Conservation (phyloP, 2,888 invertebrate genomes). For the Ecliptopera silaceata region DNA sequence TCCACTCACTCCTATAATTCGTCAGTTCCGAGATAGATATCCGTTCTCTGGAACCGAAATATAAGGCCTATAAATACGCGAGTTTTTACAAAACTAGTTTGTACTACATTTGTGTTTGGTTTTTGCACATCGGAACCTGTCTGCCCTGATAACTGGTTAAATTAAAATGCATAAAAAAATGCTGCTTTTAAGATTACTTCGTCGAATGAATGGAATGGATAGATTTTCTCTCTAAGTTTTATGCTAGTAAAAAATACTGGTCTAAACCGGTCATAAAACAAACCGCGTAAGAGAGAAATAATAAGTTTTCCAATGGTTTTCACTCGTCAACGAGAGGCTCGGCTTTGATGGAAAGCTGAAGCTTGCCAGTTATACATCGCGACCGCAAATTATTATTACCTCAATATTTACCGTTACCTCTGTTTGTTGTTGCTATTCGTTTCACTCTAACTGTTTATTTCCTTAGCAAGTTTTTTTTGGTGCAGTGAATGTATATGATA, state of each 20-base stretch:
- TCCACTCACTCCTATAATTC: too few relatives aligned
- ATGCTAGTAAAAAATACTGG: too few relatives aligned
- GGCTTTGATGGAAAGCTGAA: constrained; percentile 23
- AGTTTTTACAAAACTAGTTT: constrained; percentile 18
- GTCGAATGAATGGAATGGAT: not conserved
- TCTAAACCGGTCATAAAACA: too few relatives aligned
- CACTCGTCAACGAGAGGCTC: constrained; percentile 11
- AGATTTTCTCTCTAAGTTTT: too few relatives aligned
- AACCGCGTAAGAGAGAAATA: constrained; percentile 1
- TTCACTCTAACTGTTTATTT: not conserved
- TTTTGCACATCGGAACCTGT: constrained; percentile 27
- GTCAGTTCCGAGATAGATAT: too few relatives aligned
- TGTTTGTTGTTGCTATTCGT: constrained; percentile 4
- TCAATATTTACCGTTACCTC: constrained; percentile 8
- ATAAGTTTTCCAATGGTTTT: constrained; percentile 23
- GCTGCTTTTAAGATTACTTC: not conserved
- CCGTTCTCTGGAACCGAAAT: constrained; percentile 8
- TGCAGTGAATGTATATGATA: not conserved
- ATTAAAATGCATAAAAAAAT: constrained; percentile 8
- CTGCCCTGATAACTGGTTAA: constrained; percentile 12
- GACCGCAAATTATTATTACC: constrained; percentile 6
- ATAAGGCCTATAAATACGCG: constrained; percentile 18
- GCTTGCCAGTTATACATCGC: not conserved
- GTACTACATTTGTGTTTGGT: constrained; percentile 7
- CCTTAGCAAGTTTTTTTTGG: not conserved